Evolutionary conservation across 1,140 invertebrate species (phyloP).

Genomic region (Lucilia cuprina): DNA sequence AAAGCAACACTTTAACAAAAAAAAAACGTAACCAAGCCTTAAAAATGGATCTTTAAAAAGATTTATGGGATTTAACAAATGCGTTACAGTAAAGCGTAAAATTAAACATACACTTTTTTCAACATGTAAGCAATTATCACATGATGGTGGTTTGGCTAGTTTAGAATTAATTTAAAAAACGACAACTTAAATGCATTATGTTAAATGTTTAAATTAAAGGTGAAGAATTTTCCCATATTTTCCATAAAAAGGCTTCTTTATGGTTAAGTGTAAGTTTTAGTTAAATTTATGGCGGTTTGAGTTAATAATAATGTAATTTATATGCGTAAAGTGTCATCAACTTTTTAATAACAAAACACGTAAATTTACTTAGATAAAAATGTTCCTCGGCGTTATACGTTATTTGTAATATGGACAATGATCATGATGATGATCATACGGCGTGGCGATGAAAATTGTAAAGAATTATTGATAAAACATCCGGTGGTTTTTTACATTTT

Average conservation of each 20-base stretch:
- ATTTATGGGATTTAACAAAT: not conserved
- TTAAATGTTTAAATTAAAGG: not conserved
- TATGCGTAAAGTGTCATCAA: not conserved
- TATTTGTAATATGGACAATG: not conserved
- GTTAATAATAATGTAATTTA: not conserved
- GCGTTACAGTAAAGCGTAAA: not conserved
- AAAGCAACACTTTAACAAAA: not conserved
- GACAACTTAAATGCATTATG: not conserved
- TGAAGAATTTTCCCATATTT: not conserved
- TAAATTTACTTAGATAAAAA: not conserved
- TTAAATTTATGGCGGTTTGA: not conserved
- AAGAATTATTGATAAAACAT: conserved; percentile 17
- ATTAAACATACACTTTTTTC: not conserved
- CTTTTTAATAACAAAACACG: not conserved
- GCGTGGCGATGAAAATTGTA: not conserved
- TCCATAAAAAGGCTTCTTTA: not conserved
- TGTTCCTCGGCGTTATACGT: not conserved
- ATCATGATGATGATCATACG: not conserved
- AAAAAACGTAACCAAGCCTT: not conserved
- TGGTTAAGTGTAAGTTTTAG: not conserved
- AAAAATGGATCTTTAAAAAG: not conserved
- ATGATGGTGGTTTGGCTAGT: not conserved
- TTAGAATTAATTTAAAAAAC: no score
- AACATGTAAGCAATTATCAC: not conserved
- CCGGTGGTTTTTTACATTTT: not conserved